These are phyloP conservation scores for Notechis scutatus DNA, from an alignment of 2,113 vertebrate genomes.

Conservation along the genomic window DNA sequence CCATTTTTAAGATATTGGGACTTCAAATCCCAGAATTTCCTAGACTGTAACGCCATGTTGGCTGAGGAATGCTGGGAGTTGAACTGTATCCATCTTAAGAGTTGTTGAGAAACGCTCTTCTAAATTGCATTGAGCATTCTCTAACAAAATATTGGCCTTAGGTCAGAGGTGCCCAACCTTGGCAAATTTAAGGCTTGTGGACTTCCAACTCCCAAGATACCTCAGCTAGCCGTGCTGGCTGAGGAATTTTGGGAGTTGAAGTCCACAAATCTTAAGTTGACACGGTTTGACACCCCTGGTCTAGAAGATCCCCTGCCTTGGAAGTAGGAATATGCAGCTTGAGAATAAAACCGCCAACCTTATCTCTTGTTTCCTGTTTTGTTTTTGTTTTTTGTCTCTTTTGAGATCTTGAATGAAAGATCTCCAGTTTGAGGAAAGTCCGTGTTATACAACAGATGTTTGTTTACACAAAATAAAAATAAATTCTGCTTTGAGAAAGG, in stretches of 20 bases:
- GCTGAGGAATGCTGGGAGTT: neutral
- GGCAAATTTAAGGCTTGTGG: neutral
- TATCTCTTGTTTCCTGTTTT: neutral
- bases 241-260: neutral
- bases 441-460: neutral
- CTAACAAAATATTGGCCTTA: neutral
- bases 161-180: neutral
- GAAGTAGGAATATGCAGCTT: too few relatives aligned
- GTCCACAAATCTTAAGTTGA: neutral
- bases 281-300: neutral
- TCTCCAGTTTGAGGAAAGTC: neutral
- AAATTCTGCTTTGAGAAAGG: conserved; percentile 17
- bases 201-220: neutral
- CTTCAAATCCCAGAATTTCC: neutral
- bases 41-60: neutral
- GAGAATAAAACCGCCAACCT: neutral
- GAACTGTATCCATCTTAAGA: neutral
- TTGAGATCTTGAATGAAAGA: neutral
- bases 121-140: neutral
- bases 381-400: fast-evolving
- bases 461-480: conserved; percentile 41
- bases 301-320: neutral
- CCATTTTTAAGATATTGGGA: neutral
- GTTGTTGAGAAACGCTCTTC: neutral
- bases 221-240: neutral